A percentile compares a stretch with the other conserved stretches of the same genome.
These are phyloP conservation scores for Ariopsis seemanni DNA, from an alignment of 2,113 vertebrate species.

Conservation along the genomic window DNA sequence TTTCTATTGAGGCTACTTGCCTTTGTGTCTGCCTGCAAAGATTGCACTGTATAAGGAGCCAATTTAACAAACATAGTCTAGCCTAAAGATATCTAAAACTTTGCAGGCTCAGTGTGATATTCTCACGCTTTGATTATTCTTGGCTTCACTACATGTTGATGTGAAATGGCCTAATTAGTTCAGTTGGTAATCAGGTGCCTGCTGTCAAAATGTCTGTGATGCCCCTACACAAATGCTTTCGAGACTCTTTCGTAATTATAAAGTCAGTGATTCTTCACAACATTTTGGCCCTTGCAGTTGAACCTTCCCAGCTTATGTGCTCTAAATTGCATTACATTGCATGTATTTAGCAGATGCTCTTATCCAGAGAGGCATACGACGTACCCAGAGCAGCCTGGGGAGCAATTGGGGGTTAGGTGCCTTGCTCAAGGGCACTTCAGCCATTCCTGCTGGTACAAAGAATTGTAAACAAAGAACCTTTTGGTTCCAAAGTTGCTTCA, in stretches of 20 bases:
- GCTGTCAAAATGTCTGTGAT: not conserved
- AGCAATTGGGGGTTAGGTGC: no score
- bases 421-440: no score
- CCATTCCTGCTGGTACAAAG: no score
- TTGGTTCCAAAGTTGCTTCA: no score
- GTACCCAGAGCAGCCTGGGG: no score
- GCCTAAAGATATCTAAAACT: not conserved
- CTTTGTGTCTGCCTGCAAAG: not conserved
- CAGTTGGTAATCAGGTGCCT: conserved; percentile 14
- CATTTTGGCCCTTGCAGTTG: not conserved
- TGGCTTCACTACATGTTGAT: not conserved
- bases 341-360: no score
- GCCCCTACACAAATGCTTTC: not conserved
- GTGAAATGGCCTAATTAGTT: conserved; percentile 26
- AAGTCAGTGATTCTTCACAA: not conserved
- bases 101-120: not conserved
- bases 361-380: no score
- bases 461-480: no score
- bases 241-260: not conserved
- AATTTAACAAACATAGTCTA: no score
- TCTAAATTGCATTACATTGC: no score
- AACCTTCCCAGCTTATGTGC: conserved; percentile 14
- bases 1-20: not conserved
- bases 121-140: not conserved
- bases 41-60: no score